Percentiles rank a stretch among this genome's conserved stretches.
Evolutionary conservation across 2,797 vertebrate species (phyloP).

Genomic region (Argya squamiceps): DNA sequence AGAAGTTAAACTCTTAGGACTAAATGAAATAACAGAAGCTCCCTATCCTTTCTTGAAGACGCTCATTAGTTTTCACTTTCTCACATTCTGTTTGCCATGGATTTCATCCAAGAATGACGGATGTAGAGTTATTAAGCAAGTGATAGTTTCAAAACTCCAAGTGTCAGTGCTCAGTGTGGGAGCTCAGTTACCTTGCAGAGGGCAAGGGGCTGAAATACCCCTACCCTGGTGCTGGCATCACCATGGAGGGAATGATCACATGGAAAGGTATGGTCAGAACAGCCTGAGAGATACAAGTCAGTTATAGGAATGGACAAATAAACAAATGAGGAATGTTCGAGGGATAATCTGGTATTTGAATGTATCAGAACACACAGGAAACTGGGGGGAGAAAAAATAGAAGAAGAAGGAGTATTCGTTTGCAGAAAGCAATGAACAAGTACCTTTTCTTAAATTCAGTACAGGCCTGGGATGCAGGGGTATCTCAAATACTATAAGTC

Average conservation of each 20-base stretch:
- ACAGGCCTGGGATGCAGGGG: not conserved
- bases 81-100: constrained; percentile 81
- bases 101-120: constrained; percentile 77
- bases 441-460: not conserved
- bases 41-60: constrained; percentile 78
- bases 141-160: constrained; percentile 76
- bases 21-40: constrained; percentile 77
- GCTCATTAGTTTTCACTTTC: constrained; percentile 79
- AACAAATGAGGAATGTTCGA: not conserved
- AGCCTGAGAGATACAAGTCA: not conserved
- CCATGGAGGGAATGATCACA: not conserved
- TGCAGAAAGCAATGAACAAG: not conserved
- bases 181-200: constrained; percentile 58
- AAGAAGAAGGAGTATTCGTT: not conserved
- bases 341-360: not conserved
- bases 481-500: not conserved
- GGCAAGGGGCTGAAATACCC: constrained; percentile 31
- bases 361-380: not conserved
- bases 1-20: constrained; percentile 79
- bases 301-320: not conserved
- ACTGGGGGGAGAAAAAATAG: not conserved
- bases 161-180: constrained; percentile 65
- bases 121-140: constrained; percentile 77
- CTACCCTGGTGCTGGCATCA: not conserved
- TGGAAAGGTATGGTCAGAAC: not conserved